Conservation (phyloP, 92 coral and sea anemone species). For the Epizoanthus ramosus region DNA sequence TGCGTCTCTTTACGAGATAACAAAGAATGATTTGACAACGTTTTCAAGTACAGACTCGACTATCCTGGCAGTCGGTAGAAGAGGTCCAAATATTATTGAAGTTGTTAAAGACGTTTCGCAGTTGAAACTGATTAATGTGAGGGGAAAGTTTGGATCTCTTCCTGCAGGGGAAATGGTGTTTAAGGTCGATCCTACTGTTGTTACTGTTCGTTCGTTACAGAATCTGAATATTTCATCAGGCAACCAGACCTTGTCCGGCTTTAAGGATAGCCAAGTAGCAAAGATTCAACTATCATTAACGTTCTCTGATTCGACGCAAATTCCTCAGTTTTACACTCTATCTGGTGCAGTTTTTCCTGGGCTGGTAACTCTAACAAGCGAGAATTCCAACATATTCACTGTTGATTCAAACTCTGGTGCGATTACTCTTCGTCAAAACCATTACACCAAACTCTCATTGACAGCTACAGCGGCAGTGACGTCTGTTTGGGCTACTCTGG, state of each 20-base stretch:
- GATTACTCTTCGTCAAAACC: conserved; percentile 52
- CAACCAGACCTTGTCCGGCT: conserved; percentile 51
- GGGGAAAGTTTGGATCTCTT: conserved; percentile 43
- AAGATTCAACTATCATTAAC: conserved; percentile 48
- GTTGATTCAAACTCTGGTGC: conserved; percentile 57
- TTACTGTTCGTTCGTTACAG: conserved; percentile 36
- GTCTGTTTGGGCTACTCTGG: conserved; percentile 25
- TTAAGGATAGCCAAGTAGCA: conserved; percentile 50
- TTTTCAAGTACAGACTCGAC: conserved; percentile 40
- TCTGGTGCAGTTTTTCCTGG: conserved; percentile 52
- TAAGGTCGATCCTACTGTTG: conserved; percentile 33
- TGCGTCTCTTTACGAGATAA: conserved; percentile 36
- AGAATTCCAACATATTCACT: conserved; percentile 34
- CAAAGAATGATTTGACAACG: conserved; percentile 42
- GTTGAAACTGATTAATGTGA: background rate
- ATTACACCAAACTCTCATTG: conserved; percentile 43
- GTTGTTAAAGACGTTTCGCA: conserved; percentile 34
- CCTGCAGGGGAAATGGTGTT: background rate
- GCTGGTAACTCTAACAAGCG: conserved; percentile 50
- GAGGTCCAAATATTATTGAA: conserved; percentile 53
- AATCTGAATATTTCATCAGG: conserved; percentile 26
- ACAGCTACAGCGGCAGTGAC: conserved; percentile 52
- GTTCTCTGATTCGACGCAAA: conserved; percentile 44
- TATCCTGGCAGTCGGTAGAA: conserved; percentile 47
- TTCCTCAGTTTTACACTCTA: conserved; percentile 43